These are phyloP conservation scores for Podarcis siculus DNA, from an alignment of 2,797 vertebrate species.

Conservation along the genomic window DNA sequence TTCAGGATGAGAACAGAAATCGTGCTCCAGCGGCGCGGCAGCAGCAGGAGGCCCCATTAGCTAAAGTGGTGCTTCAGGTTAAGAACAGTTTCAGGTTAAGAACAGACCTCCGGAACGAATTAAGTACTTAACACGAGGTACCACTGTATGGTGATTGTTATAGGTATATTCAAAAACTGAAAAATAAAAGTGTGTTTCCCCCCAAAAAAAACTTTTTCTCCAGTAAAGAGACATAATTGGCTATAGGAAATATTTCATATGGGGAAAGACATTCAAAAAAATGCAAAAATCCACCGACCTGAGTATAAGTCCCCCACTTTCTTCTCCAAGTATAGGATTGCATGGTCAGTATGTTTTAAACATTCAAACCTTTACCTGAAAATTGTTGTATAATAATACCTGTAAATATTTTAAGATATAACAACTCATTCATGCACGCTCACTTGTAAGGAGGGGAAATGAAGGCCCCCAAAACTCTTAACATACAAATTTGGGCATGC, in stretches of 20 bases:
- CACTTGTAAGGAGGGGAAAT: background rate
- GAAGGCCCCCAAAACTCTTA: background rate
- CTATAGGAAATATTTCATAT: background rate
- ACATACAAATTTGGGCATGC: background rate
- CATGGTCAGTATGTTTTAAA: background rate
- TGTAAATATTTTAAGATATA: background rate
- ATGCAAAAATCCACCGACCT: background rate
- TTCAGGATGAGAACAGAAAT: no score
- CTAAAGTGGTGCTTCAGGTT: no score
- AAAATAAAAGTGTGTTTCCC: no score
- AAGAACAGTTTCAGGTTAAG: no score
- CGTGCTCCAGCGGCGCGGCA: no score
- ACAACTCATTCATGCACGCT: background rate
- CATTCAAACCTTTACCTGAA: background rate
- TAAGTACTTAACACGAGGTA: no score
- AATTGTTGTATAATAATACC: background rate
- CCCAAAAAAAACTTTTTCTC: no score
- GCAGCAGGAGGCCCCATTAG: no score
- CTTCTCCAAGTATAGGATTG: background rate
- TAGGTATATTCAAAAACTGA: no score
- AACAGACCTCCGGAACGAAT: no score
- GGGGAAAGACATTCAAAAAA: background rate
- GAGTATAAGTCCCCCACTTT: background rate
- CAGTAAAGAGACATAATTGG: no score
- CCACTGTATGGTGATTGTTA: no score